phyloP scores from a whole-genome alignment of 2,888 invertebrate genomes.

The Coleophora flavipennella region DNA sequence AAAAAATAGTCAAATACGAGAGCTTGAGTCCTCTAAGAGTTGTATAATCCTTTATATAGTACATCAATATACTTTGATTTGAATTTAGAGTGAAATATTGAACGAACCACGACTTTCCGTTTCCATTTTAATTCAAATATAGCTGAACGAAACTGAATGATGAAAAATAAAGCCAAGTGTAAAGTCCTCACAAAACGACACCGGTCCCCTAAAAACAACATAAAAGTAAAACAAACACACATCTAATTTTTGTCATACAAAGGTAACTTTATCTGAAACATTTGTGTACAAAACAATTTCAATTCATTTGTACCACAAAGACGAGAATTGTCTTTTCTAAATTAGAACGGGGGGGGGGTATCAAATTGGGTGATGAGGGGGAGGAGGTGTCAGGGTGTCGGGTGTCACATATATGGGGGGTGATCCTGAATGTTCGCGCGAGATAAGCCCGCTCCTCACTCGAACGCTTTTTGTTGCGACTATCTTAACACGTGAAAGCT shows the following conservation, averaged over 20 bases:
- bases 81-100: too few relatives aligned
- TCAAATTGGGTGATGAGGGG: too few relatives aligned
- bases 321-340: constrained; percentile 21
- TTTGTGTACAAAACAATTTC: constrained; percentile 3
- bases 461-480: constrained; percentile 52
- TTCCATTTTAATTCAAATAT: too few relatives aligned
- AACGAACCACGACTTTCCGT: too few relatives aligned
- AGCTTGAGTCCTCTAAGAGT: too few relatives aligned
- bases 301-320: constrained; percentile 5
- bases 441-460: constrained; percentile 49
- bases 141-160: too few relatives aligned
- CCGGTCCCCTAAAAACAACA: background rate
- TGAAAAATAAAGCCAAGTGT: too few relatives aligned
- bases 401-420: constrained; percentile 8
- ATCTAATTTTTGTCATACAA: background rate
- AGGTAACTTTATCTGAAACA: background rate
- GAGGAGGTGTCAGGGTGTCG: constrained; percentile 10
- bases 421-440: constrained; percentile 40
- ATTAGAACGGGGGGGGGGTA: constrained; percentile 10
- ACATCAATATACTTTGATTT: too few relatives aligned
- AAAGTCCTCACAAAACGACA: too few relatives aligned
- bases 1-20: too few relatives aligned
- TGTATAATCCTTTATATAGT: too few relatives aligned
- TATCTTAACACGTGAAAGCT: constrained; percentile 34
- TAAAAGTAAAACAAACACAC: background rate